Base-by-base conservation (phyloP, 1,140 invertebrate species). In the Dendroctonus valens region DNA sequence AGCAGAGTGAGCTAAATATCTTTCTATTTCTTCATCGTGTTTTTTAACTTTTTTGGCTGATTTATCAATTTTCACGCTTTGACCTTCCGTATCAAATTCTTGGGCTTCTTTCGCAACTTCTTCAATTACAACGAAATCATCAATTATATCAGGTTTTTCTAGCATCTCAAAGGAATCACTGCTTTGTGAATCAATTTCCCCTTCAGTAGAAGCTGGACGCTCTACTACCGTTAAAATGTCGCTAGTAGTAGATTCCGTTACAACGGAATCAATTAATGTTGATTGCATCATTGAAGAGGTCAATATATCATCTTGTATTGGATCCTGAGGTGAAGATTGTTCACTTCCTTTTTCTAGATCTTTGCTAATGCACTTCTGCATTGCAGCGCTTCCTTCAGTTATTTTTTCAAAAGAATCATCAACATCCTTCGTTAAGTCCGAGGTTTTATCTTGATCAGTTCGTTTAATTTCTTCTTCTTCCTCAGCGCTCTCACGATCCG, bases 91-190 rank as follows among this genome's bases (percentile, higher is more conserved):
- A 75, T 92, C 91, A 61, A 83, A 86, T 79, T 93, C 91, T 70
- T 87, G 83, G 1, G 90, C 91, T 80, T 92, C 90, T 74, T 88
- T 90, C 2, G 87, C 91, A 15, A 93, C 90, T 78, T 93, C 91
- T 79, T 92, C 91, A 63, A 92, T 89, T 0, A 93, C 89, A 0
- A 93, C 89, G 77, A 92, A 93, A 73, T 93, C 91, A 75, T 93
- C 91, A 65, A 91, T 90, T 62, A 91, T 85, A 74, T 91, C 89
- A 1, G 91, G 91, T 73, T 92, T 91, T 70, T 93, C 91, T 0
- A 93, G 80, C 77, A 93, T 84, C 82, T 94, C 92, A 81, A 95
- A 96, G 39, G 93, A 94, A 77, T 95, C 93, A 75, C 90, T 91
- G 42, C 86, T 89, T 0, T 91, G 91, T 0, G 92, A 93, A 70